A percentile compares a stretch with the other conserved stretches of the same genome.
Conservation (phyloP, 1,140 invertebrate species). For the Drosophila lacertosa region DNA sequence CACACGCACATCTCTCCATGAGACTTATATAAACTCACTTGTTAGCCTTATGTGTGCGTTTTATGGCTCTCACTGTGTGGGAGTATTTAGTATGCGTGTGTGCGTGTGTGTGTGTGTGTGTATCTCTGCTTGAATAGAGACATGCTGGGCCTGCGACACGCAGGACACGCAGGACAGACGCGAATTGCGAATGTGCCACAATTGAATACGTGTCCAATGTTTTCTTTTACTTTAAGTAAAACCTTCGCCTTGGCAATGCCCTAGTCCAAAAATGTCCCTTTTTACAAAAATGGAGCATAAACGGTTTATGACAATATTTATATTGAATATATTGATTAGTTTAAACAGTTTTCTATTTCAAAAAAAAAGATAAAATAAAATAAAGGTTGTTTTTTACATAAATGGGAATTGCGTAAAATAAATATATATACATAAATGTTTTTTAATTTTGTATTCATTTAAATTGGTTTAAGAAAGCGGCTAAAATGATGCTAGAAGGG, state of each 20-base stretch:
- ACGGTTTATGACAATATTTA: no score
- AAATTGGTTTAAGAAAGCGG: no score
- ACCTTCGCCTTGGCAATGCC: conserved; percentile 20
- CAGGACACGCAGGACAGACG: conserved; percentile 30
- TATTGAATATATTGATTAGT: no score
- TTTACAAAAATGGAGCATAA: no score
- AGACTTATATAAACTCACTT: conserved; percentile 24
- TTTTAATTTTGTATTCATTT: no score
- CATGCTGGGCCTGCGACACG: conserved; percentile 22
- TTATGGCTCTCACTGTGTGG: conserved; percentile 35
- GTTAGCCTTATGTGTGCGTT: conserved; percentile 44
- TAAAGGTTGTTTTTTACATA: no score
- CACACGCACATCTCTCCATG: conserved; percentile 5
- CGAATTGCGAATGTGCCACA: conserved; percentile 29
- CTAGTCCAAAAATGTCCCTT: no score
- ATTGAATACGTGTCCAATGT: conserved; percentile 48
- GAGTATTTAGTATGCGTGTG: conserved; percentile 19
- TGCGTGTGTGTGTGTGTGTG: conserved; percentile 53
- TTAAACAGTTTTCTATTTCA: no score
- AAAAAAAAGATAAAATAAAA: no score
- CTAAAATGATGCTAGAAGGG: no score
- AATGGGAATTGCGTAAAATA: no score
- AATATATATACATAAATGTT: no score
- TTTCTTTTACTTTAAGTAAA: conserved; percentile 40
- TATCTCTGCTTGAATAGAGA: conserved; percentile 65